Conservation (phyloP, 2,888 invertebrate genomes). For the Rhopalosiphum nymphaeae region DNA sequence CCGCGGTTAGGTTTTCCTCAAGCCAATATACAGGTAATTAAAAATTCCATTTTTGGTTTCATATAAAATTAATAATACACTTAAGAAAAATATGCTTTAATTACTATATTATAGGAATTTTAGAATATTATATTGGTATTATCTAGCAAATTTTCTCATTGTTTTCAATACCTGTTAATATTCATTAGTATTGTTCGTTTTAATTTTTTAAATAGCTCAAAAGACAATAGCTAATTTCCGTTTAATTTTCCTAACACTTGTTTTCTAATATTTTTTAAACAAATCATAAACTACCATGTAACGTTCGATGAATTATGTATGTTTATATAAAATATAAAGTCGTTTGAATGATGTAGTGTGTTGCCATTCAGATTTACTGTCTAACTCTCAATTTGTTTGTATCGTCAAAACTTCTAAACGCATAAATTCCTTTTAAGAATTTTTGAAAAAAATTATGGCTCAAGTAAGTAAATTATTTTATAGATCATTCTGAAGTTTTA, state of each 20-base stretch:
- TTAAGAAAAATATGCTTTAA: neutral
- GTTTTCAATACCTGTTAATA: conserved; percentile 27
- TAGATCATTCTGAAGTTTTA: neutral
- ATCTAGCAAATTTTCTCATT: neutral
- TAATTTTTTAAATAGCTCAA: conserved; percentile 9
- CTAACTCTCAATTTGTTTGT: conserved; percentile 1
- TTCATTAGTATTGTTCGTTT: conserved; percentile 36
- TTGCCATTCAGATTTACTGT: neutral
- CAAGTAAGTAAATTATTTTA: conserved; percentile 26
- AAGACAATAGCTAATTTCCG: conserved; percentile 48
- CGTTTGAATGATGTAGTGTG: neutral
- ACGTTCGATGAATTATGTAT: conserved; percentile 20
- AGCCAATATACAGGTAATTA: conserved; percentile 68
- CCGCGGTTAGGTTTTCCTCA: conserved; percentile 69
- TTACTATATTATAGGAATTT: neutral
- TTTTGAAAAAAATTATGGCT: neutral
- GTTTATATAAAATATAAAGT: conserved; percentile 18
- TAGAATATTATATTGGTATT: conserved; percentile 12
- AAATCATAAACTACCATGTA: conserved; percentile 4
- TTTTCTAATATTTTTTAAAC: conserved; percentile 28
- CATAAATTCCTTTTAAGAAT: neutral
- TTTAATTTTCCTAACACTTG: conserved; percentile 35
- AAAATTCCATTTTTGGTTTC: neutral
- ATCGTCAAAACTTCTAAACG: neutral
- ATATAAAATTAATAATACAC: neutral